These are phyloP conservation scores for Micrasema longulum DNA, from an alignment of 1,140 invertebrate genomes.

Conservation along the genomic window DNA sequence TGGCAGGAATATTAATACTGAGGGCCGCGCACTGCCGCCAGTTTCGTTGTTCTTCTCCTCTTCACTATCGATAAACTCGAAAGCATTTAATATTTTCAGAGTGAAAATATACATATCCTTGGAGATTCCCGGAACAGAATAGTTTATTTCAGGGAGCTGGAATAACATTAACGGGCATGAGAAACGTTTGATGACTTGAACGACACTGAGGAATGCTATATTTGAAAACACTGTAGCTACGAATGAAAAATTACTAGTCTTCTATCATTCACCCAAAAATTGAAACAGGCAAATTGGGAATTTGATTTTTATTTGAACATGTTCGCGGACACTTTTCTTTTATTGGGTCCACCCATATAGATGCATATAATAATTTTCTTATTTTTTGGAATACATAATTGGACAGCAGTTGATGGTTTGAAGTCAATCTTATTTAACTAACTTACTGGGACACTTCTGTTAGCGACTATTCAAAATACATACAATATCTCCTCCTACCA, in stretches of 20 bases:
- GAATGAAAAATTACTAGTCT: background rate
- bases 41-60: slow-evolving; percentile 56
- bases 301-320: background rate
- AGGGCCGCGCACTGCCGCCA: slow-evolving; percentile 62
- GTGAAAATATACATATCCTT: slow-evolving; percentile 71
- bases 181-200: background rate
- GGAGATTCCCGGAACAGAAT: slow-evolving; percentile 67
- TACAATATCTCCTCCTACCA: too few species aligned
- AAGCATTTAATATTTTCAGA: slow-evolving; percentile 74
- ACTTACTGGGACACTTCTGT: too few species aligned
- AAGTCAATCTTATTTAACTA: too few species aligned
- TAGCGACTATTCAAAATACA: too few species aligned
- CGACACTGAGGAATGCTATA: background rate
- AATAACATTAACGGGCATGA: slow-evolving; percentile 51
- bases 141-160: slow-evolving; percentile 66
- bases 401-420: too few species aligned
- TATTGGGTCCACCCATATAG: too few species aligned
- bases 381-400: too few species aligned
- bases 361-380: background rate
- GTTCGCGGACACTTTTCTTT: background rate
- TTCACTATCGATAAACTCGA: slow-evolving; percentile 77
- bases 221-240: background rate
- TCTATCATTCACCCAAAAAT: background rate
- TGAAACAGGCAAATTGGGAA: background rate
- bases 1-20: slow-evolving; percentile 89